Base-by-base conservation (phyloP, 2,888 invertebrate species). In the Amorpha juglandis region DNA sequence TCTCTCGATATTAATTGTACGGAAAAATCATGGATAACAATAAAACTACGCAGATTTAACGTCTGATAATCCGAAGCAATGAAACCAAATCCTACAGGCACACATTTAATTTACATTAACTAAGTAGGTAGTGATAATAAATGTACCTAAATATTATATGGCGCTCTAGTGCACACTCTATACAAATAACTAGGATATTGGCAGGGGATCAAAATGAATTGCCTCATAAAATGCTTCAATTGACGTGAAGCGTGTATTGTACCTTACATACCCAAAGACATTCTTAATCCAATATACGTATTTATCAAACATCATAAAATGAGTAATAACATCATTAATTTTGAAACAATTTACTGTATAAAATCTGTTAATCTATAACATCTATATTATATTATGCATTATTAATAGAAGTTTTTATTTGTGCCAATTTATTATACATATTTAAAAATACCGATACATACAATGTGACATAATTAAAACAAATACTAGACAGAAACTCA, bases 211-310 rank as follows among this genome's bases (percentile, higher is more conserved):
- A 14, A 64, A 64, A 16, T n/a, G 45, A 47, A 47, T 47, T 35
- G 64, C 55, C 35, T 35, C 47, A 35, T 65, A 55, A 58, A 21
- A 65, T 65, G 53, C 53, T 35, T n/a, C 33, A 53, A 7, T 58
- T 58, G 38, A 42, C 38, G 58, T 21, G 42, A 16, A 58, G 9
- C 55, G 9, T 33, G 14, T 33, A 33, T 8, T 14, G 14, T n/a
- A 3, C 8, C 14, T 1, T n/a, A 0, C 14, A 12, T 14, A 33
- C 53, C 27, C 12, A 35, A 33, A 35, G 7, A 53, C n/a, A 21
- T 33, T 53, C 33, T 53, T 35, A n/a, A 35, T 14, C n/a, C 35
- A 33, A 50, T 45, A 45, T 11, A 11, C 14, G 11, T 45, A 21
- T 53, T 53, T 14, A 33, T 14, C 14, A 14, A 53, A 35, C 12